Evolutionary conservation across 2,888 invertebrate genomes (phyloP).

Genomic region (Alloplasta piceator): DNA sequence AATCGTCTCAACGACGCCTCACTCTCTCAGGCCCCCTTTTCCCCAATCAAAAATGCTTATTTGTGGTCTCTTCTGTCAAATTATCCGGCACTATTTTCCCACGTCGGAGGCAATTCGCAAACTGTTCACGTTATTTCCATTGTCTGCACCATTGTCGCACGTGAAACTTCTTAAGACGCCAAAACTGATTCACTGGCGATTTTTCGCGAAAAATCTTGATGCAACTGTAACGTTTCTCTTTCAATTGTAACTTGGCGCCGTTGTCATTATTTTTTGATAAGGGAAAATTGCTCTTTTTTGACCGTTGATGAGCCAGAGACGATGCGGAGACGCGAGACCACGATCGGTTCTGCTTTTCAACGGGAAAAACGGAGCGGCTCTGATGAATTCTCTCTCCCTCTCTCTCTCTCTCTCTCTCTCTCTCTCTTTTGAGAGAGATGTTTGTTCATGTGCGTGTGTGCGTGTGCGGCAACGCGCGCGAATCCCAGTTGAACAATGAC

Average conservation of each 20-base stretch:
- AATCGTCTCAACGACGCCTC: slow-evolving; percentile 16
- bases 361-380: slow-evolving; percentile 38
- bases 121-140: not conserved
- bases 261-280: not conserved
- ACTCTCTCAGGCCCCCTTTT: not conserved
- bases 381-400: slow-evolving; percentile 7
- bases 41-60: not conserved
- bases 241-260: not conserved
- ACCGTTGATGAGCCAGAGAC: not conserved
- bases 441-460: not conserved
- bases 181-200: too few species aligned
- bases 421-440: not conserved
- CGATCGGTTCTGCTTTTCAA: slow-evolving; percentile 42
- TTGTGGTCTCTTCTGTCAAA: not conserved
- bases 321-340: slow-evolving; percentile 20
- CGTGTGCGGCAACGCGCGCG: slow-evolving; percentile 48
- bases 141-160: not conserved
- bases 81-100: not conserved
- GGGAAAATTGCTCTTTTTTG: not conserved
- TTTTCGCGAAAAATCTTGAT: not conserved
- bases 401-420: not conserved
- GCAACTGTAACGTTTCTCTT: not conserved
- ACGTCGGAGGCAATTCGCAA: not conserved
- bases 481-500: slow-evolving; percentile 63
- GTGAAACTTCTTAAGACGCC: too few species aligned